These are phyloP conservation scores for Gadopsis bispinosus DNA, from an alignment of 2,797 vertebrate genomes.

Conservation along the genomic window DNA sequence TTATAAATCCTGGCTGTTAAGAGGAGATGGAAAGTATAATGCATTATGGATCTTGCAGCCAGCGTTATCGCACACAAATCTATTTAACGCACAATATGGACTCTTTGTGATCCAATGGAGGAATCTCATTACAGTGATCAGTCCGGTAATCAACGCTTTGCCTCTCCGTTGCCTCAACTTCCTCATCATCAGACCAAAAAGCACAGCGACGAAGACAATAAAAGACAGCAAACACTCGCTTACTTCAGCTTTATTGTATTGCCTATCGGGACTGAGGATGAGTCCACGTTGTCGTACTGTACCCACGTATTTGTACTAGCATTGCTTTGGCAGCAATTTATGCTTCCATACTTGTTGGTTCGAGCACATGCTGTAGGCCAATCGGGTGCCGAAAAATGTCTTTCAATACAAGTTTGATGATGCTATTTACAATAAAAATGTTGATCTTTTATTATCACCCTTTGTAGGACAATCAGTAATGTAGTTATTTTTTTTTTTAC, in stretches of 20 bases:
- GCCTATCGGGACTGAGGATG: constrained; percentile 34
- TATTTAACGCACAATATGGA: constrained; percentile 9
- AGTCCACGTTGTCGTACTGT: constrained; percentile 15
- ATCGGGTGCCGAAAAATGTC: not conserved
- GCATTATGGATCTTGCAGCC: constrained; percentile 56
- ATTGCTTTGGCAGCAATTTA: not conserved
- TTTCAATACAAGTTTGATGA: not conserved
- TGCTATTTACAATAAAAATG: not conserved
- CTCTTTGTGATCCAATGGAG: constrained; percentile 18
- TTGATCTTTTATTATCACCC: not conserved
- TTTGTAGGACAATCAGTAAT: not conserved
- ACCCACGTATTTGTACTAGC: not conserved
- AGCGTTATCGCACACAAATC: constrained; percentile 46
- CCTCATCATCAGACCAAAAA: constrained; percentile 2
- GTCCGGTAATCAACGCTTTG: constrained; percentile 45
- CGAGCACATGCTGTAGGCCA: not conserved
- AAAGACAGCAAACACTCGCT: constrained; percentile 28
- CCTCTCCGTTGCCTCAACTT: constrained; percentile 8
- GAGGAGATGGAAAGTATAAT: constrained; percentile 42
- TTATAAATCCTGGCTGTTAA: constrained; percentile 54
- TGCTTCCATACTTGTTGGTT: constrained; percentile 4
- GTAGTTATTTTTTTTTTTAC: no score
- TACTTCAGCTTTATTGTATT: constrained; percentile 41
- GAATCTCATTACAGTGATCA: constrained; percentile 40
- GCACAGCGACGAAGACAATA: constrained; percentile 17